Base-by-base conservation (phyloP, 2,888 invertebrate genomes). In the Lasioglossum leucozonium region DNA sequence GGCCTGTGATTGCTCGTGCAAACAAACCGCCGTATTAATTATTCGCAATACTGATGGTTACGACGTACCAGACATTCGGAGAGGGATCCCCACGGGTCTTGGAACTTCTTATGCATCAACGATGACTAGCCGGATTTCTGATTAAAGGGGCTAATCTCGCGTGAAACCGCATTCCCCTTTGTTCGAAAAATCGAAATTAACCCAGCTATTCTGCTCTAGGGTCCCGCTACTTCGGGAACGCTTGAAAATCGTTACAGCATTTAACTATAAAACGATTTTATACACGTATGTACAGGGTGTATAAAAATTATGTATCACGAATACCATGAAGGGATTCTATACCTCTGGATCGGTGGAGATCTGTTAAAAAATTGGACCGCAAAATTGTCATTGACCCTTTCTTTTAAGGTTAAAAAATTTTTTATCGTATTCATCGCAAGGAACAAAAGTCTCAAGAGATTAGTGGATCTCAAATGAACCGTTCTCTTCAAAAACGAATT, bases 21-120 rank as follows among this genome's bases (percentile, higher is more conserved):
- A 93, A 93, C 92, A 92, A 91, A 92, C 89, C 91, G 86, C 90
- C 85, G 89, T 92, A 93, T 93, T 93, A 92, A 93, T 93, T 93
- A 93, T 93, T 93, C 92, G 91, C 90, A 85, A 92, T 92, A 90
- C 90, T 85, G 79, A 89, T 88, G 91, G 91, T 89, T 88, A 84
- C 86, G 85, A 82, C 79, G 81, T 82, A 74, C 77, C 80, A 69
- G 69, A 78, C 67, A 62, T 86, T 87, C 86, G 65, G 79, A 67
- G 37, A 11, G 34, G 85, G 73, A 81, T 65, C 72, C 81, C 47
- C 30, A 22, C 58, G 77, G 58, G 74, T 37, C 55, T 51, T 13
- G 65, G 47, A 78, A 81, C 81, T 72, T 72, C 47, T 72, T 85
- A 79, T 85, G 80, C 74, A 82, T 75, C 82, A 81, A 83, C 86